Evolutionary conservation across 2,888 invertebrate genomes (phyloP), one percentile per base, ranked within the genome.

Genomic region (Apantesis nais): DNA sequence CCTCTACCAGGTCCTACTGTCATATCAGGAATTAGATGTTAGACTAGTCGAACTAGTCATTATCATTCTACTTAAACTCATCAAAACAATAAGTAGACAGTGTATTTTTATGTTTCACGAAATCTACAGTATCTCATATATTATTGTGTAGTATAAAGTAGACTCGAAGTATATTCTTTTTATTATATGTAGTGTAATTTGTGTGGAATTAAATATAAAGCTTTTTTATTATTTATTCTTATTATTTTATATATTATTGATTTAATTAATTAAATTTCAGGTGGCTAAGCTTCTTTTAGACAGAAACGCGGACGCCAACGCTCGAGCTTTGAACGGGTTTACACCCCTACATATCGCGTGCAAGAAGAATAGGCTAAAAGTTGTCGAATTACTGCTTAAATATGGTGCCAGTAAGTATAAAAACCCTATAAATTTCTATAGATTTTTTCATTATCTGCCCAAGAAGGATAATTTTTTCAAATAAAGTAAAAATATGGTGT

Each of bases 321-420:
- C 99, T 0, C 96, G 99, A 52, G 99, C 99, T 7, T 95, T 99
- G 48, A 99, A 99, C 90, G 99, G 99, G 0, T 99, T 99, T 93
- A 99, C 99, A 0, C 99, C 99, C 0, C 95, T 99, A 69, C 99
- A 99, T 92, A 99, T 99, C 85, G 99, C 99, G 7, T 99, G 99
- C 95, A 99, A 99, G 95, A 99, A 99, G 94, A 99, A 99, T 92
- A 96, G 99, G 69, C 98, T 99, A 84, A 99, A 99, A 93, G 97
- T 99, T 65, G 99, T 99, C 12, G 99, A 99, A 89, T 92, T 99
- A 75, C 95, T 99, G 69, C 96, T 99, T 75, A 99, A 99, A 92
- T 98, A 99, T 92, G 99, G 99, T 72, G 99, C 99, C 25, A 97
- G 97, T 93, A 89, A 93, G 96, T 95, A 37, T 29, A 16, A 16